Evolutionary conservation across 2,888 invertebrate species (phyloP).

Genomic region (Craniophora ligustri): DNA sequence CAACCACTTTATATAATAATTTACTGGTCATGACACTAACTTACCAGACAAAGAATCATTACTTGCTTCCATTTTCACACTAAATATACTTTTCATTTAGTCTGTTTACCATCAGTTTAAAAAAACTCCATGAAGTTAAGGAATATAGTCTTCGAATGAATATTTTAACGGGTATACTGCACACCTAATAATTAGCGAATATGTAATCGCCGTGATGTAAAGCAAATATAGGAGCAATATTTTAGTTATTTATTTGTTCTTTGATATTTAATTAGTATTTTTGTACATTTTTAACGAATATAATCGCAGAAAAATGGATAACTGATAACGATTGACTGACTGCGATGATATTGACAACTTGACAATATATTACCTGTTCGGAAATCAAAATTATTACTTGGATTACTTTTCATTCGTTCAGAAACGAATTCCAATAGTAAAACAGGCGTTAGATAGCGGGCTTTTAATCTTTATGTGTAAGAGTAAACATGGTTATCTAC

Average conservation of each 20-base stretch:
- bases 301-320: constrained; percentile 25
- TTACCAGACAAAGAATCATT: constrained; percentile 81
- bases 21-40: constrained; percentile 37
- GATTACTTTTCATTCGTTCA: neutral
- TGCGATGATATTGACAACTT: constrained; percentile 38
- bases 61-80: constrained; percentile 77
- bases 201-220: neutral
- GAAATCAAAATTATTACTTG: constrained; percentile 12
- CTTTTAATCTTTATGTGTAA: too few species aligned
- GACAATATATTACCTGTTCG: constrained; percentile 23
- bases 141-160: constrained; percentile 24
- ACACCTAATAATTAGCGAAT: constrained; percentile 7
- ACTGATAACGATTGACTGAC: constrained; percentile 50
- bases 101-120: constrained; percentile 27
- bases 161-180: constrained; percentile 22
- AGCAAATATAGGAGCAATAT: neutral
- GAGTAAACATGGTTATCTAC: too few species aligned
- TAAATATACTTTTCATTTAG: constrained; percentile 43
- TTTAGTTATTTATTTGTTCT: constrained; percentile 8
- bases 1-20: constrained; percentile 29
- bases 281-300: constrained; percentile 40
- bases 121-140: constrained; percentile 33
- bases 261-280: constrained; percentile 25
- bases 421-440: too few species aligned
- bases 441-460: too few species aligned